These are phyloP conservation scores for Sarcophaga subvicina DNA, from an alignment of 2,888 invertebrate species.

Conservation along the genomic window DNA sequence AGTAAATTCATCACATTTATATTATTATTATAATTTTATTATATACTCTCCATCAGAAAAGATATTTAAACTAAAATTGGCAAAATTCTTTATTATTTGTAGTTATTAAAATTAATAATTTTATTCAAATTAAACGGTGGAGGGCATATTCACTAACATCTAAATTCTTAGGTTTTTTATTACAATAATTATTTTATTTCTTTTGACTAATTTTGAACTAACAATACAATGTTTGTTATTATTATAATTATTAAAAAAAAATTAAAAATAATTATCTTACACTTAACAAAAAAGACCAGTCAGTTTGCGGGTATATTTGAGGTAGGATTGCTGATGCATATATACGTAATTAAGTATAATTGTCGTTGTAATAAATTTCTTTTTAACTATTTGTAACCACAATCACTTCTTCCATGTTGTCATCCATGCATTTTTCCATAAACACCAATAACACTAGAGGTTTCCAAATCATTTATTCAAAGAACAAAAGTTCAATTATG, in stretches of 20 bases:
- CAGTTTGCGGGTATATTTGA: constrained; percentile 82
- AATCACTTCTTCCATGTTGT: constrained; percentile 47
- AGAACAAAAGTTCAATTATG: neutral
- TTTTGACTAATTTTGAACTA: constrained; percentile 44
- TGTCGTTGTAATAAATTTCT: constrained; percentile 60
- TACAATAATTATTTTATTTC: neutral
- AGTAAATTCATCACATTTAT: neutral
- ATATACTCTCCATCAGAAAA: neutral
- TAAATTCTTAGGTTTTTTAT: neutral
- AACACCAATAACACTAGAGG: constrained; percentile 51
- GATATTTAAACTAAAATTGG: neutral
- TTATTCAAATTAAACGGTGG: neutral
- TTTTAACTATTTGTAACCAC: constrained; percentile 63
- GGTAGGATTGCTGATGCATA: constrained; percentile 77
- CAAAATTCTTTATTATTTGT: no score
- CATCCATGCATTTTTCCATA: constrained; percentile 54
- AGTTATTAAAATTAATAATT: no score
- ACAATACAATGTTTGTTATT: constrained; percentile 54
- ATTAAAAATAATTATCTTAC: constrained; percentile 31
- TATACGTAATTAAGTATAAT: constrained; percentile 58
- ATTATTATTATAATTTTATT: neutral
- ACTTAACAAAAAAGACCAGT: constrained; percentile 78
- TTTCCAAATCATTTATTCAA: constrained; percentile 14
- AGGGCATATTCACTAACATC: neutral
- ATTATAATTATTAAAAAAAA: constrained; percentile 57